Conservation (phyloP, 2,113 vertebrate genomes). For the Nyctibius bracteatus region DNA sequence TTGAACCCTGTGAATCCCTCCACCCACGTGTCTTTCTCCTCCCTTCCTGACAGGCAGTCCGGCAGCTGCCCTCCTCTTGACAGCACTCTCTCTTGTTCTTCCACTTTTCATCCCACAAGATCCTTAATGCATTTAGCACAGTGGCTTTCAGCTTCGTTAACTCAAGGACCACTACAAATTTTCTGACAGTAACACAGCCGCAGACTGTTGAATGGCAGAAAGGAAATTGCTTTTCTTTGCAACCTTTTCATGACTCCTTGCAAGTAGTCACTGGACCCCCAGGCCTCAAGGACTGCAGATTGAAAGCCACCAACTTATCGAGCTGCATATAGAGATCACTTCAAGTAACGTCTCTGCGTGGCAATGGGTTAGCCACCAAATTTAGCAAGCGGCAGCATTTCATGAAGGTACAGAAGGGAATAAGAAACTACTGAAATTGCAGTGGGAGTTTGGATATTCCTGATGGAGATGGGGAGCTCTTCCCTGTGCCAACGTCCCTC, state of each 20-base stretch:
- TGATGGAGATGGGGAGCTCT: not conserved
- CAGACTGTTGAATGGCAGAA: not conserved
- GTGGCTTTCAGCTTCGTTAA: not conserved
- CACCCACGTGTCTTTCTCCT: not conserved
- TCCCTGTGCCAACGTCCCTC: not conserved
- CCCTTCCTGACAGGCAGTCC: not conserved
- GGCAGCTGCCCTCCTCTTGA: not conserved
- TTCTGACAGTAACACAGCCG: not conserved
- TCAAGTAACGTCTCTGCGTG: not conserved
- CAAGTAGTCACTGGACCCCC: not conserved
- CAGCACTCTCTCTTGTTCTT: not conserved
- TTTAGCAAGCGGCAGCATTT: not conserved
- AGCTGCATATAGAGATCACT: not conserved
- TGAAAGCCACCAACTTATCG: not conserved
- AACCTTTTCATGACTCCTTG: not conserved
- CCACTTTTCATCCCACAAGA: not conserved
- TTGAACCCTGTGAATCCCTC: not conserved
- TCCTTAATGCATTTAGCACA: not conserved
- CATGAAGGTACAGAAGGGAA: not conserved
- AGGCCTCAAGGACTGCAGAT: not conserved
- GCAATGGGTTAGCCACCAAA: not conserved
- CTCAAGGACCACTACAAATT: conserved; percentile 19
- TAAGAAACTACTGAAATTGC: not conserved
- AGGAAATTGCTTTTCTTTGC: conserved; percentile 39
- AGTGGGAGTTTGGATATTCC: not conserved